These are phyloP conservation scores for Conops quadrifasciatus DNA, from an alignment of 2,888 invertebrate genomes.

Conservation along the genomic window DNA sequence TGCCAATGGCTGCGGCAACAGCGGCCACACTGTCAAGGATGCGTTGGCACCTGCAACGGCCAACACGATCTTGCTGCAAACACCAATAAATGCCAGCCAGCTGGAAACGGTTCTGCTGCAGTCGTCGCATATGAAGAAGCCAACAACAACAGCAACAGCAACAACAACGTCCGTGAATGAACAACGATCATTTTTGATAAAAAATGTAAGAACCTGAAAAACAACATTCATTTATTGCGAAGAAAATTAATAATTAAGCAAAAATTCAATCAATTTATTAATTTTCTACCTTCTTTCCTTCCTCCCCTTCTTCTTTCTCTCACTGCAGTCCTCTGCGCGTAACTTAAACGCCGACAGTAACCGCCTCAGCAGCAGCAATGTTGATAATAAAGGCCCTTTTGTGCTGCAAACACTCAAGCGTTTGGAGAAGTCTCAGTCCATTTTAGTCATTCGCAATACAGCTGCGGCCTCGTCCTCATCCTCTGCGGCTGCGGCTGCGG, in stretches of 20 bases:
- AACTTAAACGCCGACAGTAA: conserved; percentile 54
- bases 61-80: conserved; percentile 62
- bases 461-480: conserved; percentile 40
- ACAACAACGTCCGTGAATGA: conserved; percentile 44
- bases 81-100: conserved; percentile 64
- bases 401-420: conserved; percentile 65
- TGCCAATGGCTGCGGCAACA: conserved; percentile 34
- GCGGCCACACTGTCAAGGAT: conserved; percentile 23
- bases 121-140: conserved; percentile 51
- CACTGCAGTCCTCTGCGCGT: conserved; percentile 53
- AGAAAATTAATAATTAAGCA: background rate
- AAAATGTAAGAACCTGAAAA: conserved; percentile 51
- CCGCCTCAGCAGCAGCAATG: conserved; percentile 37
- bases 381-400: conserved; percentile 60
- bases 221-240: background rate
- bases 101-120: conserved; percentile 60
- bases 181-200: conserved; percentile 58
- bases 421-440: conserved; percentile 65
- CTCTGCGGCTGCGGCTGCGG: conserved; percentile 42
- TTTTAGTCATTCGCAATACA: conserved; percentile 61
- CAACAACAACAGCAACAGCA: conserved; percentile 32
- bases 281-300: background rate
- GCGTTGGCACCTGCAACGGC: conserved; percentile 42
- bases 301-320: no score
- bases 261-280: background rate